Conservation (phyloP, 2,888 invertebrate species). For the Trachelus iudaicus region DNA sequence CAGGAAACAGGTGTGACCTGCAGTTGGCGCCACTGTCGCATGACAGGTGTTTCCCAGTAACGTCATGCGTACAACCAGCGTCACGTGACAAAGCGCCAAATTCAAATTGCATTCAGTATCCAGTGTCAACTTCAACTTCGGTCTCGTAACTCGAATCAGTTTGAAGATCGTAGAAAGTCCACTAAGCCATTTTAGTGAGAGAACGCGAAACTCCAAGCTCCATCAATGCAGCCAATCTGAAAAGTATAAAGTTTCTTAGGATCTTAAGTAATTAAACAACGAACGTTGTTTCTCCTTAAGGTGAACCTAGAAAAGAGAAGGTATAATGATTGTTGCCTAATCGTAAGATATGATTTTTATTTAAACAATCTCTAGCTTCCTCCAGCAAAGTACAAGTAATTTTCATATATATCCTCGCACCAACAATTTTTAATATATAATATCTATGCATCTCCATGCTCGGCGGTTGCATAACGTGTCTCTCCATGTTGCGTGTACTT, state of each 20-base stretch:
- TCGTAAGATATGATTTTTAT: slow-evolving; percentile 51
- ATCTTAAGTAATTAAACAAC: background rate
- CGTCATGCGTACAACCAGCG: background rate
- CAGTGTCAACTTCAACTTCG: background rate
- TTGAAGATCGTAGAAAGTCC: background rate
- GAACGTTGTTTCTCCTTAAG: background rate
- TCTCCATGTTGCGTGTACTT: slow-evolving; percentile 13
- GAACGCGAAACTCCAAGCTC: slow-evolving; percentile 1
- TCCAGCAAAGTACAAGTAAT: slow-evolving; percentile 52
- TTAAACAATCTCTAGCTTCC: slow-evolving; percentile 53
- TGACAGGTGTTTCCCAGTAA: background rate
- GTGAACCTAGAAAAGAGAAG: background rate
- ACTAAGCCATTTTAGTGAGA: slow-evolving; percentile 6
- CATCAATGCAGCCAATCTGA: slow-evolving; percentile 14
- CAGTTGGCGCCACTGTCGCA: background rate
- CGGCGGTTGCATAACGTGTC: slow-evolving; percentile 26
- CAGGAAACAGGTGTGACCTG: background rate
- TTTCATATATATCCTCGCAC: slow-evolving; percentile 48
- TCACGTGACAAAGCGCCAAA: background rate
- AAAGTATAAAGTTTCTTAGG: background rate
- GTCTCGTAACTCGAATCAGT: background rate
- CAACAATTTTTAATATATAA: slow-evolving; percentile 51
- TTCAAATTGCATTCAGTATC: background rate
- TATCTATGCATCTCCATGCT: slow-evolving; percentile 35
- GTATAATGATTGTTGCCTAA: background rate